These are phyloP conservation scores for Rhabdophis nuchalis DNA, from an alignment of 2,797 vertebrate species.

Conservation along the genomic window DNA sequence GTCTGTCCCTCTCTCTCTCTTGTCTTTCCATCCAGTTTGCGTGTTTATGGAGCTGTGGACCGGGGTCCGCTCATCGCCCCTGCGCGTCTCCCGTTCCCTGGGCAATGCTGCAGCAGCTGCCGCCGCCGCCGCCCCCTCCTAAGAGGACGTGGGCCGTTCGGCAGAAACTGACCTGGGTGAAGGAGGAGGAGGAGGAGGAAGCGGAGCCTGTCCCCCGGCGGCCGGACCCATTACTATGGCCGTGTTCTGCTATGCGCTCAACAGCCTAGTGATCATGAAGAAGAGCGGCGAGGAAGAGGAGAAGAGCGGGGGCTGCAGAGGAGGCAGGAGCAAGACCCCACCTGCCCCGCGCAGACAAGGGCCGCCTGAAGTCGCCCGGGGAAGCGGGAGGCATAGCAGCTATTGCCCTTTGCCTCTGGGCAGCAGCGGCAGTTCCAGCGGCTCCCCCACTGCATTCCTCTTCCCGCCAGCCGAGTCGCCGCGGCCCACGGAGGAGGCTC, in stretches of 20 bases:
- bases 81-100: constrained; percentile 25
- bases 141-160: constrained; percentile 42
- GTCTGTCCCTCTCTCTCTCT: not conserved
- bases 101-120: constrained; percentile 65
- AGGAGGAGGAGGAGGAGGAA: constrained; percentile 31
- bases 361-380: constrained; percentile 64
- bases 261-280: constrained; percentile 83
- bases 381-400: constrained; percentile 56
- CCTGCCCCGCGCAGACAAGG: constrained; percentile 67
- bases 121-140: constrained; percentile 38
- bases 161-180: constrained; percentile 49
- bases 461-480: constrained; percentile 53
- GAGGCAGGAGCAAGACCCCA: constrained; percentile 66
- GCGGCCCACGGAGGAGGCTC: constrained; percentile 39
- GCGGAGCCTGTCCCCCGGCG: constrained; percentile 46
- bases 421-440: constrained; percentile 46
- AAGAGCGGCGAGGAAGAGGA: constrained; percentile 75
- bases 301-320: constrained; percentile 63
- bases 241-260: constrained; percentile 80
- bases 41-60: constrained; percentile 66
- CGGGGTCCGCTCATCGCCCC: constrained; percentile 23
- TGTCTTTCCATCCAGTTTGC: constrained; percentile 36
- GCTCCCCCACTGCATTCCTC: constrained; percentile 64
- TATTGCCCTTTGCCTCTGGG: constrained; percentile 61
- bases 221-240: constrained; percentile 80